Base-by-base conservation (phyloP, 2,113 vertebrate species). In the Amphilophus citrinellus region DNA sequence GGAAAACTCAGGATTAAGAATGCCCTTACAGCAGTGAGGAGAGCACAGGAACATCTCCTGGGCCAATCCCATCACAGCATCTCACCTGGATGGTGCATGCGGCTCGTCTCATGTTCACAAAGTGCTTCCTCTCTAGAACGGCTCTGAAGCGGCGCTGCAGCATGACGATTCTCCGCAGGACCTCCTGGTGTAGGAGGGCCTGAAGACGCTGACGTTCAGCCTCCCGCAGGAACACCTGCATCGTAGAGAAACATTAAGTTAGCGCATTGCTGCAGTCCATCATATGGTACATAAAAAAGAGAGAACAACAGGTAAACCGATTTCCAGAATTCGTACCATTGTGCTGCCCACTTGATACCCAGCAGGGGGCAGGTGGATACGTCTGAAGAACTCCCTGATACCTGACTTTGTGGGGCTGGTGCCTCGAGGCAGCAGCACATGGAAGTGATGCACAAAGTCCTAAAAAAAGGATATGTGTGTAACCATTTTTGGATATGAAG, bases 261-360 rank as follows among this genome's bases (percentile, higher is more conserved):
- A 42, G 2, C 5, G 1, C 2, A 18, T 30, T 0, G 4, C 11
- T 50, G 13, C 1, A 44, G 53, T 58, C 9, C 35, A 44, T 7
- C 57, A 32, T n/a, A 39, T 24, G 27, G 53, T 7, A 58, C 24
- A 39, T 20, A 57, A 10, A 22, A 14, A 60, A 42, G 20, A 75
- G 0, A 17, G 2, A 22, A 37, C 14, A 57, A 80, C 17, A 22
- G 2, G 6, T 7, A 3, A 37, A 7, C 4, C 17, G 39, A 22
- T 39, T 75, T 35, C 5, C 18, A 71, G 32, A 20, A 14, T 24
- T 13, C 30, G 2, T 96, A 99, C 98, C 98, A 96, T 99, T 0
- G 97, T 98, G 94, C 95, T 96, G 82, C 98, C 98, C 91, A 99
- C 97, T 98, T 99, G 98, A 80, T 97, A 99, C 77, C 96, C 97